Evolutionary conservation across 2,113 vertebrate genomes (phyloP).

Genomic region (Nibea albiflora): DNA sequence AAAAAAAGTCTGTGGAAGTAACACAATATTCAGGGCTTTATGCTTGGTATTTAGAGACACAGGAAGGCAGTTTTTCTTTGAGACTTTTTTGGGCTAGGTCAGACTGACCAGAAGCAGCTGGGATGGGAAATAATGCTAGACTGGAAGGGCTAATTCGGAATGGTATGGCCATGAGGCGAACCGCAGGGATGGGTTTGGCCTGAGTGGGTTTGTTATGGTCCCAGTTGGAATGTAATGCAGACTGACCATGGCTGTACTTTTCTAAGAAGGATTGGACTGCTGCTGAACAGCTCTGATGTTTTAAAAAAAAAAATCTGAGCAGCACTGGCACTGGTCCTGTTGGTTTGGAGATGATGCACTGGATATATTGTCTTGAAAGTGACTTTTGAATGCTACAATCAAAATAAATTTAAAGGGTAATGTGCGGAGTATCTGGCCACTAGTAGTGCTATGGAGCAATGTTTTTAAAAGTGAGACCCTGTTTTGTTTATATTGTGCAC

Average conservation of each 20-base stretch:
- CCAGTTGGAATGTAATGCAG: slow-evolving; percentile 48
- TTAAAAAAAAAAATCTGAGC: slow-evolving; percentile 33
- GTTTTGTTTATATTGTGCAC: not conserved
- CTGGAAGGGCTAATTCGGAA: slow-evolving; percentile 49
- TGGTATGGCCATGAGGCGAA: slow-evolving; percentile 45
- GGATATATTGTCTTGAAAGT: not conserved
- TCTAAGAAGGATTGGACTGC: slow-evolving; percentile 7
- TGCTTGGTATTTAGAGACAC: slow-evolving; percentile 24
- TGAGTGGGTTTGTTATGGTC: slow-evolving; percentile 40
- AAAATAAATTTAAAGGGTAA: not conserved
- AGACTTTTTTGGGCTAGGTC: slow-evolving; percentile 25
- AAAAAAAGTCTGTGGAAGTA: slow-evolving; percentile 24
- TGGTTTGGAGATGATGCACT: not conserved
- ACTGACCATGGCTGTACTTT: slow-evolving; percentile 24
- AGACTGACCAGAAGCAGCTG: slow-evolving; percentile 28
- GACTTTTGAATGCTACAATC: not conserved
- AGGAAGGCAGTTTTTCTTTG: slow-evolving; percentile 14
- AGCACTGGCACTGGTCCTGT: not conserved
- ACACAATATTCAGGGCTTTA: not conserved
- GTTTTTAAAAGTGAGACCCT: not conserved
- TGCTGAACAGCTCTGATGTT: slow-evolving; percentile 45
- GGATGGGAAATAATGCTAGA: slow-evolving; percentile 48
- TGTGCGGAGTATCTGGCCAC: not conserved
- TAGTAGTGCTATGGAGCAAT: not conserved
- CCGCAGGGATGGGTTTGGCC: slow-evolving; percentile 43